Evolutionary conservation across 2,888 invertebrate genomes (phyloP).

Genomic region (Drosophila longiperda): DNA sequence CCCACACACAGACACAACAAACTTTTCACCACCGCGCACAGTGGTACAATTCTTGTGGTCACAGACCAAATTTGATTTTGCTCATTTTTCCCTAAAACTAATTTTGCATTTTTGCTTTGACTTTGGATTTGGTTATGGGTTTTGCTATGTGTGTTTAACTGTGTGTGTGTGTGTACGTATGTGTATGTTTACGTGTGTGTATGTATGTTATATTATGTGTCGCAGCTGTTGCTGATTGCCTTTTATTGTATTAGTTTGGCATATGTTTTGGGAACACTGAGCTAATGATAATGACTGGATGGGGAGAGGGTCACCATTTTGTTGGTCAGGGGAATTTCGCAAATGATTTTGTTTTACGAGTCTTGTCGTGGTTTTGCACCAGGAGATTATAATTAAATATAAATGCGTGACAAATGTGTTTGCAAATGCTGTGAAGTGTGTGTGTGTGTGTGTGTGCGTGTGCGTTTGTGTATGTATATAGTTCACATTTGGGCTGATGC

Average conservation of each 20-base stretch:
- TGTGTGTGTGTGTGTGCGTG: not conserved
- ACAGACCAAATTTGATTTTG: conserved; percentile 52
- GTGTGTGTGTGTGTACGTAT: not conserved
- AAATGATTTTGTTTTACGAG: conserved; percentile 56
- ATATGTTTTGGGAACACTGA: conserved; percentile 66
- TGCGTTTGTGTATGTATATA: not conserved
- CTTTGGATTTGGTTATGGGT: conserved; percentile 18
- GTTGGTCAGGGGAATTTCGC: conserved; percentile 21
- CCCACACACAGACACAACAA: not conserved
- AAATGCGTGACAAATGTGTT: conserved; percentile 61
- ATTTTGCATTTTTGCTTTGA: conserved; percentile 46
- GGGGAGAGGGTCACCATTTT: conserved; percentile 35
- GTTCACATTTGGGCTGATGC: conserved; percentile 5
- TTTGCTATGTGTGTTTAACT: not conserved
- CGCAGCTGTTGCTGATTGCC: conserved; percentile 70
- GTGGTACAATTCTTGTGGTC: conserved; percentile 54
- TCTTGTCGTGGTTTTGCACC: conserved; percentile 39
- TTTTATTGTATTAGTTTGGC: conserved; percentile 69
- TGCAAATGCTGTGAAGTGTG: conserved; percentile 8
- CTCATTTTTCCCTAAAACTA: conserved; percentile 40
- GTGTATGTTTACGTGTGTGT: conserved; percentile 32
- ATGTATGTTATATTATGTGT: conserved; percentile 52
- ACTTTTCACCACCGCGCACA: conserved; percentile 16
- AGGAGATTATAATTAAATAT: conserved; percentile 60
- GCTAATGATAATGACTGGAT: conserved; percentile 61